Conservation (phyloP, 2,113 vertebrate species). For the Oreochromis tanganicae region DNA sequence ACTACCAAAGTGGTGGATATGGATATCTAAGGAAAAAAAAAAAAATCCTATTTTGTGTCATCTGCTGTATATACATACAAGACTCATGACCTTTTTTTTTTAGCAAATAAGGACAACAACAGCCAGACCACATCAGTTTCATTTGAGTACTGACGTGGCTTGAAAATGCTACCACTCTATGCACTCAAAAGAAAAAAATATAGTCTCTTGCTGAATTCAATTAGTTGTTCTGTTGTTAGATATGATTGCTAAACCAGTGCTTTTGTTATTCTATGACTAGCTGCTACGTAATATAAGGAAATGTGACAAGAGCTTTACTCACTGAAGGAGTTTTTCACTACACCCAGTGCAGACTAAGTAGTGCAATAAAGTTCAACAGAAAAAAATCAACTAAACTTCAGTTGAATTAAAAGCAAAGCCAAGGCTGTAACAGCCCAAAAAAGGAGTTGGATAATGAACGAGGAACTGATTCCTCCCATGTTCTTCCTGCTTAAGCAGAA, state of each 20-base stretch:
- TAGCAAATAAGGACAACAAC: neutral
- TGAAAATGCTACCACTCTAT: neutral
- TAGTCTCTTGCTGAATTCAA: neutral
- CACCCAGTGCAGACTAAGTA: constrained; percentile 8
- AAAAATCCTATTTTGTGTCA: neutral
- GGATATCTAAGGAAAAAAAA: accelerated
- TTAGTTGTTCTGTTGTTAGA: neutral
- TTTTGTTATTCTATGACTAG: neutral
- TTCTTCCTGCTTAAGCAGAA: neutral
- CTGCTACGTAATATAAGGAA: neutral
- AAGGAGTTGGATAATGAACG: neutral
- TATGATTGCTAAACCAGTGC: neutral
- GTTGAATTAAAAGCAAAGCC: neutral
- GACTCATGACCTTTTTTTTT: neutral
- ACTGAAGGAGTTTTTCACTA: neutral
- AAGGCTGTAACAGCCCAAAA: neutral
- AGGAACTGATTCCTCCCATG: neutral
- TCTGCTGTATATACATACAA: neutral
- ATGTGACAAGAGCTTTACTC: neutral
- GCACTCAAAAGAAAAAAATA: neutral
- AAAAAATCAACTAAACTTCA: neutral
- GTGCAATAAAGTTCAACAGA: neutral
- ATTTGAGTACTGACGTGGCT: neutral
- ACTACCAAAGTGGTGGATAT: neutral
- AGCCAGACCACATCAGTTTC: neutral